A percentile compares a stretch with the other conserved stretches of the same genome.
These are phyloP conservation scores for Conops quadrifasciatus DNA, from an alignment of 2,888 invertebrate genomes.

Conservation along the genomic window DNA sequence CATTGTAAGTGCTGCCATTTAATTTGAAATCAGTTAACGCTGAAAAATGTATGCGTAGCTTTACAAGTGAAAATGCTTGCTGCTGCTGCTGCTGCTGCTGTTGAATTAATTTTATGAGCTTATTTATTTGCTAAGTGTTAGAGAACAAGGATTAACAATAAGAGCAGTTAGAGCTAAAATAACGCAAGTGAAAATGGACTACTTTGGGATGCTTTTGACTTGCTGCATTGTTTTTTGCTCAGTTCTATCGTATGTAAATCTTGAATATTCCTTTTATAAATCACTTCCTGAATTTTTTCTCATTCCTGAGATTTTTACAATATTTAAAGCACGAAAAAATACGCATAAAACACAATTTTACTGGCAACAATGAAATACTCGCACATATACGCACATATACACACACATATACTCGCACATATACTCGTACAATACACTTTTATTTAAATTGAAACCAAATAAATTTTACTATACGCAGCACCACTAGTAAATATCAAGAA, in stretches of 20 bases:
- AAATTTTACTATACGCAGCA: conserved; percentile 1
- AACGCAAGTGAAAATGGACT: conserved; percentile 13
- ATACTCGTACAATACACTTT: too few relatives aligned
- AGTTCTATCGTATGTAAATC: too few relatives aligned
- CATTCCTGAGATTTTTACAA: too few relatives aligned
- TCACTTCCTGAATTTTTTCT: too few relatives aligned
- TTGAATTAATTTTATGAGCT: conserved; percentile 35
- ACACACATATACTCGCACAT: too few relatives aligned
- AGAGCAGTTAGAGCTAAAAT: not conserved
- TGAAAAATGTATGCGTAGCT: conserved; percentile 27
- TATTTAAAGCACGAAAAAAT: too few relatives aligned
- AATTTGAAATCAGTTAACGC: conserved; percentile 34
- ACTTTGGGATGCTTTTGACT: conserved; percentile 1
- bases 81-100: conserved; percentile 12
- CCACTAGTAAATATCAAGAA: conserved; percentile 13
- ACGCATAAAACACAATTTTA: too few relatives aligned
- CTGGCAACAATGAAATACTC: too few relatives aligned
- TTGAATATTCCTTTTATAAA: too few relatives aligned
- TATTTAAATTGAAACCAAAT: not conserved
- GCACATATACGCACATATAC: too few relatives aligned
- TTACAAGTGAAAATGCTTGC: conserved; percentile 16
- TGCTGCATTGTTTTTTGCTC: not conserved
- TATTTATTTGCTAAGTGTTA: conserved; percentile 2
- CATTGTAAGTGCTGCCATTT: conserved; percentile 30
- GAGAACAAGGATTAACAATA: conserved; percentile 1